Base-by-base conservation (phyloP, 1,140 invertebrate genomes). In the Uloborus diversus region DNA sequence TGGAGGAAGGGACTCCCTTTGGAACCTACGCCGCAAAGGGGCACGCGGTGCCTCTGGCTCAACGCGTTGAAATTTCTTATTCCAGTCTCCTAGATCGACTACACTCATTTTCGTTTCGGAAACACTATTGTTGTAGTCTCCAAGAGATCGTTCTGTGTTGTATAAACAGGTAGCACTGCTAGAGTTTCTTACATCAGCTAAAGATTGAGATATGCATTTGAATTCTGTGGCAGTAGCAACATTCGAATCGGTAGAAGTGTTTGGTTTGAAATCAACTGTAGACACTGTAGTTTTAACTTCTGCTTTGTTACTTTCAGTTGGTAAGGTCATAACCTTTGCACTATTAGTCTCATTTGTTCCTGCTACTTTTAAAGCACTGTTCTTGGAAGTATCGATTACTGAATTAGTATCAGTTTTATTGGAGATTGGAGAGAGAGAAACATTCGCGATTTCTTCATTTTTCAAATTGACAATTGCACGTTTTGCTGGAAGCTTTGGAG, bases 1-100 rank as follows among this genome's bases (percentile, higher is more conserved):
- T 9, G 76, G 76, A 3, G 76, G 76, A 7, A 79, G 17, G 17
- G 76, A 79, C n/a, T 79, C 76, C 49, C 76, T 28, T 4, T 32
- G 20, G 13, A 53, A 14, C 1, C 76, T 49, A 2, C 65, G 62
- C 25, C 76, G 76, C 23, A 68, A 59, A 2, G 76, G 76, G 17
- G 53, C 76, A 25, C 42, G 33, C 4, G 76, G 76, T 17, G 35
- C n/a, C 25, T 79, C 65, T 5, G 64, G 25, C 4, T 79, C 76
- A 23, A 25, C 13, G 14, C n/a, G 59, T 14, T 76, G 73, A 14
- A 76, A 76, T 37, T 66, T 76, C 25, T 76, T 76, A 27, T 23
- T 66, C 73, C 73, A 76, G 20, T 76, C 73, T 28, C 17, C 32
- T 20, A 76, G 47, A 56, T 65, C 61, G 3, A 76, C 73, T 1